phyloP scores from a whole-genome alignment of 2,797 vertebrate genomes.

The Threskiornis aethiopicus region DNA sequence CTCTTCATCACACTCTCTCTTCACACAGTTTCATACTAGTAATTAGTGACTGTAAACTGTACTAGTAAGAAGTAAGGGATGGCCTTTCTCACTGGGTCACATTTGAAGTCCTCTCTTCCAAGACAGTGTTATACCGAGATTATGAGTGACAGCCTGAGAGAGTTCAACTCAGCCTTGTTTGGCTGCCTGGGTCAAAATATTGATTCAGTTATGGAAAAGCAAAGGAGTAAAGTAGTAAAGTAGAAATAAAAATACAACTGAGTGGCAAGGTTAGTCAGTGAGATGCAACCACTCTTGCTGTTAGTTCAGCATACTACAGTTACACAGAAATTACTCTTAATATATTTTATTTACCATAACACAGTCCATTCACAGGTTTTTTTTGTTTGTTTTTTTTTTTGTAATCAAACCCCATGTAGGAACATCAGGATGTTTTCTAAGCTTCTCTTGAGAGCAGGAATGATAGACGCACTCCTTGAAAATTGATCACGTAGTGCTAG shows the following conservation, averaged over 20 bases:
- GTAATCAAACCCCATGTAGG: not conserved
- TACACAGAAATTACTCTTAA: not conserved
- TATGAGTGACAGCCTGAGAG: not conserved
- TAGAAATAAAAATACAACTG: not conserved
- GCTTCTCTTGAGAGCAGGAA: not conserved
- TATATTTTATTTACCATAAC: not conserved
- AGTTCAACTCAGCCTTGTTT: not conserved
- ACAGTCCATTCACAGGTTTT: not conserved
- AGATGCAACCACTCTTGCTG: not conserved
- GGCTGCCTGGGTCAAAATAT: not conserved
- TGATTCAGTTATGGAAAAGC: not conserved
- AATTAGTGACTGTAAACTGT: not conserved
- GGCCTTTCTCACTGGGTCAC: not conserved
- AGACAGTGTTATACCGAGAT: not conserved
- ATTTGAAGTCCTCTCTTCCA: not conserved
- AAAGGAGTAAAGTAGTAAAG: not conserved
- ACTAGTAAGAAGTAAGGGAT: not conserved
- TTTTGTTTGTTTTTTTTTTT: not conserved
- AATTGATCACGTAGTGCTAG: not conserved
- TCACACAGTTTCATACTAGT: not conserved
- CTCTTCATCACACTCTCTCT: not conserved
- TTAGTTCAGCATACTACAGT: not conserved
- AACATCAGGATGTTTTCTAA: rapidly evolving
- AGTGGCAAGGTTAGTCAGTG: not conserved
- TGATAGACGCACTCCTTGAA: not conserved